A percentile compares a stretch with the other conserved stretches of the same genome.
Evolutionary conservation across 1,140 invertebrate genomes (phyloP).

Genomic region (Potamilus streckersoni): DNA sequence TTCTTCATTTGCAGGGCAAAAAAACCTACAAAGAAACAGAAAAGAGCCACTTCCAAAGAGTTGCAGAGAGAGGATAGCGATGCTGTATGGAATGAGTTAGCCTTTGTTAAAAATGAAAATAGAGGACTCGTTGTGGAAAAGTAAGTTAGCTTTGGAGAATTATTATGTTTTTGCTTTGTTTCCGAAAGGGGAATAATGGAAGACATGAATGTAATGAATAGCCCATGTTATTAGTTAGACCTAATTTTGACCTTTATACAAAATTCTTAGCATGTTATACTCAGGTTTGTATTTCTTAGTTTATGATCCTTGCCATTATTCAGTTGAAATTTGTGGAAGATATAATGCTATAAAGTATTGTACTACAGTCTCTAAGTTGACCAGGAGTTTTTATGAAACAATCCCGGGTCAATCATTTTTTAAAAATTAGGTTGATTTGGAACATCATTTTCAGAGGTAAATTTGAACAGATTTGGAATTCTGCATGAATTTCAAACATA

Average conservation of each 20-base stretch:
- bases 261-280: not conserved
- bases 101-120: slow-evolving; percentile 62
- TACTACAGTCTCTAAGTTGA: too few relatives aligned
- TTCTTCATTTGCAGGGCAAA: slow-evolving; percentile 15
- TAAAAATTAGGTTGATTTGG: too few relatives aligned
- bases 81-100: slow-evolving; percentile 65
- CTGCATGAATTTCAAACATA: too few relatives aligned
- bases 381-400: too few relatives aligned
- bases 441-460: too few relatives aligned
- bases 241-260: not conserved
- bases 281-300: not conserved
- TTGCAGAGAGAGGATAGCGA: slow-evolving; percentile 62
- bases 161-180: not conserved
- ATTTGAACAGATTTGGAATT: too few relatives aligned
- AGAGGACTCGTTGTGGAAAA: slow-evolving; percentile 59
- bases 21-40: slow-evolving; percentile 43
- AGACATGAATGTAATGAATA: not conserved
- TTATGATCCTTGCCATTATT: not conserved
- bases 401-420: too few relatives aligned
- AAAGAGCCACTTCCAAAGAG: slow-evolving; percentile 52
- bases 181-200: not conserved
- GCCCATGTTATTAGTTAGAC: not conserved
- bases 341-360: too few relatives aligned
- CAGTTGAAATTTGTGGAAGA: not conserved
- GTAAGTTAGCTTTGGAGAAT: slow-evolving; percentile 33